Percentiles rank a stretch among this genome's conserved stretches.
Evolutionary conservation across 92 coral and sea anemone genomes (phyloP).

Genomic region (Diadumene lineata): DNA sequence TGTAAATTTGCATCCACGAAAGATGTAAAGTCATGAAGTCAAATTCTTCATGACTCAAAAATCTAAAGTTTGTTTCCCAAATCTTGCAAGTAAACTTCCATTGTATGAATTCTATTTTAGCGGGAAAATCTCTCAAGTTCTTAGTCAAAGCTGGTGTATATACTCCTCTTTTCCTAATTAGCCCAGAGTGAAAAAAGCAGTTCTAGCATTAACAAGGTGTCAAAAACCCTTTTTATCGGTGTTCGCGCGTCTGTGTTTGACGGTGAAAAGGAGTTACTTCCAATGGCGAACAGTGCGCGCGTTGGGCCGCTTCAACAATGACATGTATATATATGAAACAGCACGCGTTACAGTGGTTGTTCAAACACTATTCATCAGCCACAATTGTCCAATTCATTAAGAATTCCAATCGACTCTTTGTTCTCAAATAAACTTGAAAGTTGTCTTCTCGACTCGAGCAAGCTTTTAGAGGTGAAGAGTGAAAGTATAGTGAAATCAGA

Average conservation of each 20-base stretch:
- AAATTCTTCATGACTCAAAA: too few species aligned
- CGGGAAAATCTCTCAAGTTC: too few species aligned
- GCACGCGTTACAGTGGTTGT: slow-evolving; percentile 20
- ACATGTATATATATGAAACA: background rate
- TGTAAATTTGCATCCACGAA: too few species aligned
- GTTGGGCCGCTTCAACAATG: slow-evolving; percentile 1
- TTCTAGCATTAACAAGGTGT: slow-evolving; percentile 17
- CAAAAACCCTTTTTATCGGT: slow-evolving; percentile 14
- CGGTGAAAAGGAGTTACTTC: slow-evolving; percentile 5
- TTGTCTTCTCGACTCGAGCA: background rate
- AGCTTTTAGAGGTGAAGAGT: background rate
- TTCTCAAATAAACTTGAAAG: background rate
- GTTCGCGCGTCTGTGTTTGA: background rate
- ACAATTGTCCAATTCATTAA: background rate
- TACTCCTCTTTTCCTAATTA: slow-evolving; percentile 9
- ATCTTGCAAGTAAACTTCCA: background rate
- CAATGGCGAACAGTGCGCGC: slow-evolving; percentile 15
- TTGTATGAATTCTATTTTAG: too few species aligned
- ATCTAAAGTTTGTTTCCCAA: background rate
- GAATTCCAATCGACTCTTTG: background rate
- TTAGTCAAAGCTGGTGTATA: too few species aligned
- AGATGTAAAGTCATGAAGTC: too few species aligned
- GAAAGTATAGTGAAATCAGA: too few species aligned
- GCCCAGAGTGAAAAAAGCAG: slow-evolving; percentile 1
- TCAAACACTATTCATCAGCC: slow-evolving; percentile 7